Evolutionary conservation across 2,113 vertebrate species (phyloP).

Genomic region (Phycodurus eques): DNA sequence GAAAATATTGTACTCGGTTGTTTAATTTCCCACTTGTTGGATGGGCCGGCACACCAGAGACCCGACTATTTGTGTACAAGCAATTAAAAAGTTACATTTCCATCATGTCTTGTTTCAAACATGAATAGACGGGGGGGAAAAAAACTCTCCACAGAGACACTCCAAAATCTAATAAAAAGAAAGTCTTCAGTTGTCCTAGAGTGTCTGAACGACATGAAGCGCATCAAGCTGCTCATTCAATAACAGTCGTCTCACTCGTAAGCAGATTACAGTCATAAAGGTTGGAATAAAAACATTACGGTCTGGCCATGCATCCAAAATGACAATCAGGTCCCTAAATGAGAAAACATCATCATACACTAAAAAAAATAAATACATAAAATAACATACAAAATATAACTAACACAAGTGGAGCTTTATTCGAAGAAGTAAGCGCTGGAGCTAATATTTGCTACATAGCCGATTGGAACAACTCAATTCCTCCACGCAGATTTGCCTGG

Average conservation of each 20-base stretch:
- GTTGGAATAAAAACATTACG: not conserved
- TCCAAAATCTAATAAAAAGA: not conserved
- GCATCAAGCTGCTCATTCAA: not conserved
- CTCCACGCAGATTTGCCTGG: conserved; percentile 46
- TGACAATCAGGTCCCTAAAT: not conserved
- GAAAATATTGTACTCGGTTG: too few relatives aligned
- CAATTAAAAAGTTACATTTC: too few relatives aligned
- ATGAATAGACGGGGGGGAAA: not conserved
- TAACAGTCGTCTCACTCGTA: not conserved
- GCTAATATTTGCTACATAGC: conserved; percentile 36
- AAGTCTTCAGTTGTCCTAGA: not conserved
- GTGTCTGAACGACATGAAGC: not conserved
- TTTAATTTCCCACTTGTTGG: too few relatives aligned
- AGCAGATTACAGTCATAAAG: not conserved
- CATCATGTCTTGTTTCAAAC: not conserved
- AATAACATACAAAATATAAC: too few relatives aligned
- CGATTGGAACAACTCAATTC: conserved; percentile 54
- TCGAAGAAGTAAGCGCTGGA: conserved; percentile 4
- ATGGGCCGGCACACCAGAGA: too few relatives aligned
- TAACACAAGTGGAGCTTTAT: not conserved
- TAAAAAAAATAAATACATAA: too few relatives aligned
- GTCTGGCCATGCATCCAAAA: not conserved
- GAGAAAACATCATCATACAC: not conserved
- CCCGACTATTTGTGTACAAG: too few relatives aligned
- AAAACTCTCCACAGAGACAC: not conserved